Percentiles rank a stretch among this genome's conserved stretches.
phyloP scores from a whole-genome alignment of 1,140 invertebrate genomes.

The Cotesia glomerata region DNA sequence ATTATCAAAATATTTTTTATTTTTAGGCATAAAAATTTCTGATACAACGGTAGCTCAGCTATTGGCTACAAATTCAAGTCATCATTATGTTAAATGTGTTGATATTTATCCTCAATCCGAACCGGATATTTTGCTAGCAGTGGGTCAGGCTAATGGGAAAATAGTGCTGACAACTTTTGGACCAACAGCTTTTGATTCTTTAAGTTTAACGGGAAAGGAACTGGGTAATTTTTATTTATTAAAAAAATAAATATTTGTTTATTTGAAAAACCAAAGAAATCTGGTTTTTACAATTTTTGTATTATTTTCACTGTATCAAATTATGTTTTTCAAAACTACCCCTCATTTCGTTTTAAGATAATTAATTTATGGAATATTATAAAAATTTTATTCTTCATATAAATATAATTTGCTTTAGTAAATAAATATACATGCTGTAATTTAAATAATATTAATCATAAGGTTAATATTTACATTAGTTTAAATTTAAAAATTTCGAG shows the following conservation, averaged over 20 bases:
- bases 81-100: conserved; percentile 77
- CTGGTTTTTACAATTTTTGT: no score
- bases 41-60: conserved; percentile 71
- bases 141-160: conserved; percentile 87
- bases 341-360: conserved; percentile 12
- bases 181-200: conserved; percentile 71
- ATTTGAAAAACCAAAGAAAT: background rate
- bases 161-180: conserved; percentile 81
- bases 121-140: conserved; percentile 79
- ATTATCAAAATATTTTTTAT: conserved; percentile 34
- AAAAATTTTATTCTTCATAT: background rate
- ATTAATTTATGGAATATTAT: conserved; percentile 1
- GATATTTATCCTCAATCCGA: conserved; percentile 78
- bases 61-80: conserved; percentile 70
- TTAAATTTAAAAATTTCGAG: no score
- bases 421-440: no score
- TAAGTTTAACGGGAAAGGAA: conserved; percentile 76
- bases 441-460: no score
- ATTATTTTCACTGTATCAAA: no score
- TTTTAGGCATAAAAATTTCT: conserved; percentile 72
- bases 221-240: conserved; percentile 66
- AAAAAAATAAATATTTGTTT: background rate
- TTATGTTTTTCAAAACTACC: no score
- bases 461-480: no score
- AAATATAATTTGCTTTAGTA: no score